Conservation (phyloP, 2,888 invertebrate genomes). For the Lamellibrachia satsuma region DNA sequence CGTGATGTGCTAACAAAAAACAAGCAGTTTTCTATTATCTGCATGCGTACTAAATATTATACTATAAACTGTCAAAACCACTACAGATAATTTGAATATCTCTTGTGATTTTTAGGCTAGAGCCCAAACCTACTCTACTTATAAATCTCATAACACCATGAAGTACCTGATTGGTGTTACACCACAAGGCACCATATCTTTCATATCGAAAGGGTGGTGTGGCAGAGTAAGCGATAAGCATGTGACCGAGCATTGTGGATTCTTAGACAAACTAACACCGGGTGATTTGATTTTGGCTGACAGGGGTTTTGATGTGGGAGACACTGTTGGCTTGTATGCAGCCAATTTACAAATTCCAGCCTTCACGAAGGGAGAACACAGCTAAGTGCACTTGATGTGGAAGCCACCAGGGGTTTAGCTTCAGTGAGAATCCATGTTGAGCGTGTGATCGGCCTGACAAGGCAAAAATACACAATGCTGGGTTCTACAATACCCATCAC, state of each 20-base stretch:
- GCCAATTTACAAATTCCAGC: constrained; percentile 41
- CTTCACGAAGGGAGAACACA: constrained; percentile 33
- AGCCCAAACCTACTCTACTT: constrained; percentile 26
- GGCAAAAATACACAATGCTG: too few relatives aligned
- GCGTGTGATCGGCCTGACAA: too few relatives aligned
- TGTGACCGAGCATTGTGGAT: constrained; percentile 36
- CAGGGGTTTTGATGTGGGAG: constrained; percentile 42
- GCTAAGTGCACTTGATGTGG: too few relatives aligned
- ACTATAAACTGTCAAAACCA: too few relatives aligned
- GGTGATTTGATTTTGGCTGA: constrained; percentile 44
- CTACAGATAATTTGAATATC: too few relatives aligned
- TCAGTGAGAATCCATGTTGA: too few relatives aligned
- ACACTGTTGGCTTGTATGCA: constrained; percentile 37
- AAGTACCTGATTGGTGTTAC: constrained; percentile 46
- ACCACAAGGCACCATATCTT: constrained; percentile 43
- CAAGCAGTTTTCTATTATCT: rapidly evolving
- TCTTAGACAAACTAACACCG: constrained; percentile 39
- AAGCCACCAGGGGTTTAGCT: too few relatives aligned
- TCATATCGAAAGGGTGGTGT: constrained; percentile 46
- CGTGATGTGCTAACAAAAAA: rapidly evolving
- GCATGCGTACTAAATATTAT: rapidly evolving
- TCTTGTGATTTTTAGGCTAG: constrained; percentile 8
- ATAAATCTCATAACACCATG: constrained; percentile 36
- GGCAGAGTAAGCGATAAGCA: constrained; percentile 36
- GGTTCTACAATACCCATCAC: too few relatives aligned